A percentile compares a stretch with the other conserved stretches of the same genome.
phyloP scores from a whole-genome alignment of 2,113 vertebrate species.

The Formicarius rufipectus region DNA sequence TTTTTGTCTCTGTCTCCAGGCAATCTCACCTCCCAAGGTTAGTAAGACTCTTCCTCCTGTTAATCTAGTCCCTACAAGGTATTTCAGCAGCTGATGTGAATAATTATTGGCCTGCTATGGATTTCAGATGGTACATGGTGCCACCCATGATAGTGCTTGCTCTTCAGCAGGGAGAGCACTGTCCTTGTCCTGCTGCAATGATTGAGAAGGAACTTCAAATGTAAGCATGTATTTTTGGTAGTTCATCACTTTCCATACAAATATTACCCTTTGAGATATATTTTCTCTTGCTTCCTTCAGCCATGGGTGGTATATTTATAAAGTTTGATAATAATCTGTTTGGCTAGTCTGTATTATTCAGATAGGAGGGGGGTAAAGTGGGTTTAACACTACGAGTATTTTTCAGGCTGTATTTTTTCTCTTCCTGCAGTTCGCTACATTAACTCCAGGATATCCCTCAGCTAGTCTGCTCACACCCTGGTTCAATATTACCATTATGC shows the following conservation, averaged over 20 bases:
- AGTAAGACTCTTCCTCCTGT: not conserved
- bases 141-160: not conserved
- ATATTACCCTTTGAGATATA: not conserved
- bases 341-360: not conserved
- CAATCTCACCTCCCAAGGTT: not conserved
- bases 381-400: not conserved
- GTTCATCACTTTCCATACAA: not conserved
- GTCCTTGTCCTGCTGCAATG: not conserved
- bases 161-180: not conserved
- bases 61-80: not conserved
- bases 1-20: not conserved
- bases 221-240: not conserved
- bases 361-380: not conserved
- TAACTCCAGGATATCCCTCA: not conserved
- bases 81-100: not conserved
- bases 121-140: not conserved
- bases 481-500: not conserved
- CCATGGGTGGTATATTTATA: not conserved
- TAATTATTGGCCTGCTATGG: not conserved
- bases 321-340: not conserved
- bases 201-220: not conserved
- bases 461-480: not conserved
- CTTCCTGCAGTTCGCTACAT: not conserved
- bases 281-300: slow-evolving; percentile 2
- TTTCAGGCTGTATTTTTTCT: not conserved